phyloP scores from a whole-genome alignment of 2,797 vertebrate species.

The Falco novaeseelandiae region DNA sequence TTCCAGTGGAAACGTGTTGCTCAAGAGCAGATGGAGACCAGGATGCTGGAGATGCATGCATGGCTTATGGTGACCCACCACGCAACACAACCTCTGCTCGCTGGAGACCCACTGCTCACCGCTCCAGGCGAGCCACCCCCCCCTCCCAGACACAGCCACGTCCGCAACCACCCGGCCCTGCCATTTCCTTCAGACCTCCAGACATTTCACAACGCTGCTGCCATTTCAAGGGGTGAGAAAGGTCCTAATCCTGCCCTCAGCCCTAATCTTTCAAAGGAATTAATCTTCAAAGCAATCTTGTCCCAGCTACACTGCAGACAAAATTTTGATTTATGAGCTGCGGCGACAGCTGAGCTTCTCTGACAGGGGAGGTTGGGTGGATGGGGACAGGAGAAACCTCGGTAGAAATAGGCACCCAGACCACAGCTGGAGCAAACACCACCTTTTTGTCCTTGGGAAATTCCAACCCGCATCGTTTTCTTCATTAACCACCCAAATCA shows the following conservation, averaged over 20 bases:
- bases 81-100: background rate
- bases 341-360: background rate
- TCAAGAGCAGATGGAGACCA: background rate
- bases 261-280: slow-evolving; percentile 32
- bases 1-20: accelerated
- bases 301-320: background rate
- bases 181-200: background rate
- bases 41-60: background rate
- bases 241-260: slow-evolving; percentile 16
- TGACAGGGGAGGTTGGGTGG: background rate
- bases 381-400: background rate
- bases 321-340: slow-evolving; percentile 14
- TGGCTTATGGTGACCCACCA: background rate
- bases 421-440: background rate
- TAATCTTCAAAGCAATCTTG: slow-evolving; percentile 37
- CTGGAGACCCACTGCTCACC: accelerated
- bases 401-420: background rate
- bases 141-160: background rate
- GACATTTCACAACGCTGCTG: background rate
- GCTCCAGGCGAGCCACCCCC: background rate
- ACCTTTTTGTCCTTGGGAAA: background rate
- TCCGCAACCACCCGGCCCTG: background rate
- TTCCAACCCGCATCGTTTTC: background rate
- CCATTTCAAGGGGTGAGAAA: slow-evolving; percentile 24
- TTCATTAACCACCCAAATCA: background rate